Conservation (phyloP, 2,888 invertebrate species). For the Drosophila monieri region DNA sequence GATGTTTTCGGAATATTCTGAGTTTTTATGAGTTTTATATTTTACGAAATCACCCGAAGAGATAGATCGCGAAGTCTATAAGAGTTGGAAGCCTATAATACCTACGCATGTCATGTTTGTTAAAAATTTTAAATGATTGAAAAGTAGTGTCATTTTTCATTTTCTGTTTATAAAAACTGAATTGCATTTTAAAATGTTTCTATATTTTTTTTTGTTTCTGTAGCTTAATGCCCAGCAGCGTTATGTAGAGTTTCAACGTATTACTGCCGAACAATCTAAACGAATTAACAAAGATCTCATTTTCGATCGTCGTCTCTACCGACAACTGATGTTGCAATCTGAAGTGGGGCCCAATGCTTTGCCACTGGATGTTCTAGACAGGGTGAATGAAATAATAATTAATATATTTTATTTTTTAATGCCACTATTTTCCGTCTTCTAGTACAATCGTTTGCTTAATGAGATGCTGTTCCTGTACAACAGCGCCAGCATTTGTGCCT, state of each 20-base stretch:
- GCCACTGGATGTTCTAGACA: conserved; percentile 91
- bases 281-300: conserved; percentile 88
- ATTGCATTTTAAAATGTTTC: too few species aligned
- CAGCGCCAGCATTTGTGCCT: conserved; percentile 92
- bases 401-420: not conserved
- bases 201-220: not conserved
- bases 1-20: not conserved
- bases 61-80: too few species aligned
- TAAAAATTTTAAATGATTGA: too few species aligned
- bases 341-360: conserved; percentile 93
- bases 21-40: too few species aligned
- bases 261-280: conserved; percentile 90
- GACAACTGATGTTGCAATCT: conserved; percentile 90
- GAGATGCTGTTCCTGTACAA: conserved; percentile 95
- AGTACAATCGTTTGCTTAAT: conserved; percentile 93
- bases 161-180: too few species aligned
- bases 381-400: conserved; percentile 85
- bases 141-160: too few species aligned
- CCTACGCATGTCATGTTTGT: too few species aligned
- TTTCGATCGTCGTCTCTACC: conserved; percentile 88
- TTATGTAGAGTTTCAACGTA: conserved; percentile 93
- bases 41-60: too few species aligned
- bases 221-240: conserved; percentile 92
- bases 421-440: conserved; percentile 59
- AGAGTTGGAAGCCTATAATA: too few species aligned